Evolutionary conservation across 2,888 invertebrate species (phyloP), one percentile per base, ranked within the genome.

Genomic region (Diarsia mendica): DNA sequence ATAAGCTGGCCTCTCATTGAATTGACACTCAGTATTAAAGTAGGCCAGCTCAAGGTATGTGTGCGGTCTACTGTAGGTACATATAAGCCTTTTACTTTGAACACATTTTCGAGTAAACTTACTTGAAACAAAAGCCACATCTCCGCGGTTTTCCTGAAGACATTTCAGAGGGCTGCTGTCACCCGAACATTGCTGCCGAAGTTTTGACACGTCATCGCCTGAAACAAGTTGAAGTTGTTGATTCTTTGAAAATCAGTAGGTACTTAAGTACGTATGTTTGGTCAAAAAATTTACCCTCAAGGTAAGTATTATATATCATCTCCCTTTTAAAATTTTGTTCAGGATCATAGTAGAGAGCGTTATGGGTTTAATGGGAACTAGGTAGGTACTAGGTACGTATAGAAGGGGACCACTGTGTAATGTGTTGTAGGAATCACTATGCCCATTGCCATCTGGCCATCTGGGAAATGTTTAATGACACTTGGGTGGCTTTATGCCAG

Each of bases 81-180:
- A 2, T 13, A 20, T 13, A 20, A 72, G 63, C 28, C 18, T 60
- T 64, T 65, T 51, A 18, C 46, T 61, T 58, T 63, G 66, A 46
- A 23, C 46, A 67, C 33, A 49, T 65, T 69, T 2, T 10, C 15
- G 13, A 44, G 5, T 20, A 28, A 63, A 83, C 95, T 94, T 92
- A 97, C 97, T 96, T 76, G 92, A 97, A 73, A 98, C 97, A 93
- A 98, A 98, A 0, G 98, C 98, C 8, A 98, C 97, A 89, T 98
- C 97, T 2, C 97, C 98, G 9, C 97, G 97, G 88, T 97, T 97
- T 90, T 98, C 97, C 44, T 97, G 97, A 28, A 98, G 95, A 90
- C 98, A 98, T 79, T 97, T 95, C 80, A 97, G 96, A 3, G 97
- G 97, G 23, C 96, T 97, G 68, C 95, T 95, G 87, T 97, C 97